These are phyloP conservation scores for Ammospiza maritima DNA, from an alignment of 2,797 vertebrate species.

Conservation along the genomic window DNA sequence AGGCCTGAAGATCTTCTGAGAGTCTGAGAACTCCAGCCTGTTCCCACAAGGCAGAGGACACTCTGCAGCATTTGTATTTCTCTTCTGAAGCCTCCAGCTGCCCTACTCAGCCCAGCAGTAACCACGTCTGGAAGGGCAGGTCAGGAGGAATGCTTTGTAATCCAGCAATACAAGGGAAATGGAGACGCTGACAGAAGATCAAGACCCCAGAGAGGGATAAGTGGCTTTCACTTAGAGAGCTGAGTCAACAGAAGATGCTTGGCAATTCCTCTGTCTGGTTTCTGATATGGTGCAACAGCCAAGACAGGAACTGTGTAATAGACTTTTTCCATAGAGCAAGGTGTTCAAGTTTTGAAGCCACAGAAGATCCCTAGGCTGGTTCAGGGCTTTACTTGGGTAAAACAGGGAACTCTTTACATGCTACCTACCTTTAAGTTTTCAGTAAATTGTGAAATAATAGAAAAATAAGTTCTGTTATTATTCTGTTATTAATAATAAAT, in stretches of 20 bases:
- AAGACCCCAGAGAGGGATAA: background rate
- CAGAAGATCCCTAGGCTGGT: background rate
- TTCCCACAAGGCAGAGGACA: background rate
- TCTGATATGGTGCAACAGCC: background rate
- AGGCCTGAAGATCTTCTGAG: background rate
- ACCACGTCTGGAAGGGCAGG: accelerated
- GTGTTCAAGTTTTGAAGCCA: background rate
- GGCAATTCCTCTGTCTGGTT: background rate
- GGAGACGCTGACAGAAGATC: background rate
- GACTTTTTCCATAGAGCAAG: background rate
- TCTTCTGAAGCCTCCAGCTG: background rate
- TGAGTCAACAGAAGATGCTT: background rate
- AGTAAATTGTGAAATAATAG: background rate
- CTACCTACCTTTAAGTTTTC: background rate
- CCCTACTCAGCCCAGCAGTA: background rate
- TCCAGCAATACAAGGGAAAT: background rate
- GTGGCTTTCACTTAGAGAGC: background rate
- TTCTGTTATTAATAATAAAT: background rate
- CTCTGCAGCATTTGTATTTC: background rate
- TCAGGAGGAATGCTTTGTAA: background rate
- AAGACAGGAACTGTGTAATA: background rate
- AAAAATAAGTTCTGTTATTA: background rate
- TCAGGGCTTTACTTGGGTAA: background rate
- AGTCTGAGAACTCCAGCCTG: background rate
- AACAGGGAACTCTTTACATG: background rate